Evolutionary conservation across 2,888 invertebrate genomes (phyloP).

Genomic region (Lasioglossum figueresi): DNA sequence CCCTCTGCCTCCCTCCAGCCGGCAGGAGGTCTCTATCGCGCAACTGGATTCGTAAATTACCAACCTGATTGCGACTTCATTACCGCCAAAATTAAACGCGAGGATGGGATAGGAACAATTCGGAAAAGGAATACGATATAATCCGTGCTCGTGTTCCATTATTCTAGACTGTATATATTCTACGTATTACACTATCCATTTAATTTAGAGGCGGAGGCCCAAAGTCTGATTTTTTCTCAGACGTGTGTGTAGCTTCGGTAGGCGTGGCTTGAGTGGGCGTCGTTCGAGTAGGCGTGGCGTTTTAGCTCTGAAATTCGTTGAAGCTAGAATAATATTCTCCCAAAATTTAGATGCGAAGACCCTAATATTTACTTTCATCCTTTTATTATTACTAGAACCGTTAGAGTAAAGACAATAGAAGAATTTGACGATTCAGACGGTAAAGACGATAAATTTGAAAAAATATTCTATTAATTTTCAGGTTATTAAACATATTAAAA

Average conservation of each 20-base stretch:
- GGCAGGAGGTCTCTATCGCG: not conserved
- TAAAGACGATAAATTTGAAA: no score
- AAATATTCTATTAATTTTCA: no score
- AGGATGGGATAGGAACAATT: not conserved
- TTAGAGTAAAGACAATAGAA: not conserved
- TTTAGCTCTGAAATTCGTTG: not conserved
- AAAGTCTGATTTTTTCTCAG: not conserved
- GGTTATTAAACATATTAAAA: no score
- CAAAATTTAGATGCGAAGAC: no score
- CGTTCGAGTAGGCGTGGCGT: not conserved
- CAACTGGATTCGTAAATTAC: not conserved
- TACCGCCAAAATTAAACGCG: not conserved
- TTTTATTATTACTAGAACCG: not conserved
- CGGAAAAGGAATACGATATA: no score
- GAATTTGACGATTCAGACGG: no score
- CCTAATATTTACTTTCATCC: not conserved
- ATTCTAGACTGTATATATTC: not conserved
- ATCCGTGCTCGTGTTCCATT: no score
- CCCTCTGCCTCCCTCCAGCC: conserved; percentile 39
- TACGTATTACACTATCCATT: not conserved
- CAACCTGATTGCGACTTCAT: not conserved
- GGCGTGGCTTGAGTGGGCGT: not conserved
- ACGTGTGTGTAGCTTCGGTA: not conserved
- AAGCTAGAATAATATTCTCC: no score
- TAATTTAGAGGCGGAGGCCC: not conserved